Evolutionary conservation across 1,140 invertebrate species (phyloP).

Genomic region (Zaprionus camerounensis): DNA sequence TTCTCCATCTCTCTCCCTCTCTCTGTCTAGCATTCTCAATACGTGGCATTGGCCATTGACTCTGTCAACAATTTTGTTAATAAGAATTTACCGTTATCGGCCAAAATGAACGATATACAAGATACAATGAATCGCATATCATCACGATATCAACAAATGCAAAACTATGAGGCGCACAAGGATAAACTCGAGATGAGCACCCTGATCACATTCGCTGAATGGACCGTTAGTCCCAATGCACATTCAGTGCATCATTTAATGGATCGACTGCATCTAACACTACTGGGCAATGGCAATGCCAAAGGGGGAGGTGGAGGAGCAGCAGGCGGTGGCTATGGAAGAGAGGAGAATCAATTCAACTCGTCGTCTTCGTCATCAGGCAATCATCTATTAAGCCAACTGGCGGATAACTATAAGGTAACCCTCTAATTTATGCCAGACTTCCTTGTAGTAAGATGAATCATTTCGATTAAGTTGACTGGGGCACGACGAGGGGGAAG

Average conservation of each 20-base stretch:
- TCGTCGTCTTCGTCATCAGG: conserved; percentile 37
- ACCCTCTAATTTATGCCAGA: conserved; percentile 30
- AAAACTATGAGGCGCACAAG: conserved; percentile 85
- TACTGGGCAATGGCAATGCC: conserved; percentile 55
- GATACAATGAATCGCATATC: conserved; percentile 87
- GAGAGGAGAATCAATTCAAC: conserved; percentile 49
- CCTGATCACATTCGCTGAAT: conserved; percentile 88
- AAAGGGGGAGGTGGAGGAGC: conserved; percentile 37
- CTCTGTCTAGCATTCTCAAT: conserved; percentile 62
- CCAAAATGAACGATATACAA: conserved; percentile 86
- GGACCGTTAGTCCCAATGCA: conserved; percentile 87
- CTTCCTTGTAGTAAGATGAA: conserved; percentile 33
- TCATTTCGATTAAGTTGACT: conserved; percentile 21
- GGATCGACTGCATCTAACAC: conserved; percentile 87
- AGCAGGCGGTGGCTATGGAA: conserved; percentile 8
- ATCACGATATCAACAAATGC: conserved; percentile 86
- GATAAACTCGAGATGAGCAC: conserved; percentile 87
- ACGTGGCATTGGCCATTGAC: conserved; percentile 75
- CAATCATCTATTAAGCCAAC: conserved; percentile 67
- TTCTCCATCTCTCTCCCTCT: not conserved
- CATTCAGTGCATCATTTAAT: conserved; percentile 88
- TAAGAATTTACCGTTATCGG: conserved; percentile 85
- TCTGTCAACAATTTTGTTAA: conserved; percentile 68
- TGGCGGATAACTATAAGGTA: conserved; percentile 75
- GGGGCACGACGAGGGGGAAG: no score